Evolutionary conservation across 2,113 vertebrate species (phyloP).

Genomic region (Syngnathus typhle): DNA sequence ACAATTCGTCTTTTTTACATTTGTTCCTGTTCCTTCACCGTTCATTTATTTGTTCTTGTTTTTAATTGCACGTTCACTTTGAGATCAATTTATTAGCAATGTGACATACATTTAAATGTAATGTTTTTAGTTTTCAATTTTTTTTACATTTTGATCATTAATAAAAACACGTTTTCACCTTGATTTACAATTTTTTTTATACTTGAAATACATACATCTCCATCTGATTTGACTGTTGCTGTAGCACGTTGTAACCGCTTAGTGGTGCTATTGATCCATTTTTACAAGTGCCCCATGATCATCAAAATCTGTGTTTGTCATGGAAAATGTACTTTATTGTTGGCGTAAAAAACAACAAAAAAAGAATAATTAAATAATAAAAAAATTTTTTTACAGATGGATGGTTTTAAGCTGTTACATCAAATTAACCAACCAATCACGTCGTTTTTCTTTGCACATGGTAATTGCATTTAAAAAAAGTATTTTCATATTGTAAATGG

Average conservation of each 20-base stretch:
- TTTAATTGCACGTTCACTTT: neutral
- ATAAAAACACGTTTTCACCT: neutral
- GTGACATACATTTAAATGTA: neutral
- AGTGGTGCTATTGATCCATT: conserved; percentile 32
- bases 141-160: neutral
- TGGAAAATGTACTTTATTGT: neutral
- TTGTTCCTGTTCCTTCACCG: too few relatives aligned
- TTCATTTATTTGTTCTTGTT: neutral
- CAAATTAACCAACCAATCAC: neutral
- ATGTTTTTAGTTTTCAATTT: neutral
- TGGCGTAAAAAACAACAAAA: neutral
- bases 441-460: too few relatives aligned
- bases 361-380: too few relatives aligned
- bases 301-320: neutral
- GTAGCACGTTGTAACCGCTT: conserved; percentile 28
- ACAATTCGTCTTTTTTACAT: neutral
- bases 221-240: neutral
- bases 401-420: neutral
- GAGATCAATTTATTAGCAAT: neutral
- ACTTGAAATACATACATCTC: neutral
- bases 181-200: neutral
- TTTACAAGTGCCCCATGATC: neutral
- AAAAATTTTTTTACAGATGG: neutral
- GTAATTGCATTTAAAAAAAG: too few relatives aligned
- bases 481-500: too few relatives aligned